phyloP scores from a whole-genome alignment of 2,888 invertebrate species.

The Acanthosoma haemorrhoidale region DNA sequence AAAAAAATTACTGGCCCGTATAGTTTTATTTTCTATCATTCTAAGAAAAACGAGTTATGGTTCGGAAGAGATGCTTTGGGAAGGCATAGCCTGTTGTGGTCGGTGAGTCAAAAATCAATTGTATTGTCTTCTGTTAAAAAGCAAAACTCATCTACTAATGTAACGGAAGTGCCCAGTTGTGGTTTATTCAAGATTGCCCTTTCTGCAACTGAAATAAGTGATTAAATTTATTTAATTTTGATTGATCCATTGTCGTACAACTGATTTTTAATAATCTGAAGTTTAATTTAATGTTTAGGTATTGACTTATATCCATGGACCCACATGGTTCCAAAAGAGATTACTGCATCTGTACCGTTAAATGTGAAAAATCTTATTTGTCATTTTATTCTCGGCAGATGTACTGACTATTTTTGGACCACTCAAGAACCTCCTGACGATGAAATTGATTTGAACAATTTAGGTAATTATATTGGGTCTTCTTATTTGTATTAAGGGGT shows the following conservation, averaged over 20 bases:
- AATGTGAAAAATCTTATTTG: neutral
- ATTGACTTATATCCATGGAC: conserved; percentile 46
- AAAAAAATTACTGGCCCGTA: conserved; percentile 71
- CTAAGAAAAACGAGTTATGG: conserved; percentile 54
- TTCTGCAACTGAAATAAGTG: conserved; percentile 25
- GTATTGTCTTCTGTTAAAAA: conserved; percentile 44
- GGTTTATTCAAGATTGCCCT: conserved; percentile 42
- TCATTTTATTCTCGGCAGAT: neutral
- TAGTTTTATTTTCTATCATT: conserved; percentile 69
- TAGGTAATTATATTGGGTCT: no score
- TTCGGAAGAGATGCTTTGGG: conserved; percentile 84
- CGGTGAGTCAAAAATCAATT: conserved; percentile 28
- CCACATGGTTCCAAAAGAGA: conserved; percentile 19
- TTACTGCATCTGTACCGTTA: neutral
- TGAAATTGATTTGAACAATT: neutral
- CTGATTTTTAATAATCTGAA: neutral
- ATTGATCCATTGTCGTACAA: neutral
- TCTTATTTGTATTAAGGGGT: no score
- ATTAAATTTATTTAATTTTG: neutral
- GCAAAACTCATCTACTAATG: conserved; percentile 18
- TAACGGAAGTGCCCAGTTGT: conserved; percentile 43
- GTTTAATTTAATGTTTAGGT: conserved; percentile 44
- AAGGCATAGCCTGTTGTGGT: conserved; percentile 70
- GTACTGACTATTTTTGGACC: neutral
- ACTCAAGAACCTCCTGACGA: neutral